These are phyloP conservation scores for Mugil cephalus DNA, from an alignment of 2,113 vertebrate genomes.

Conservation along the genomic window DNA sequence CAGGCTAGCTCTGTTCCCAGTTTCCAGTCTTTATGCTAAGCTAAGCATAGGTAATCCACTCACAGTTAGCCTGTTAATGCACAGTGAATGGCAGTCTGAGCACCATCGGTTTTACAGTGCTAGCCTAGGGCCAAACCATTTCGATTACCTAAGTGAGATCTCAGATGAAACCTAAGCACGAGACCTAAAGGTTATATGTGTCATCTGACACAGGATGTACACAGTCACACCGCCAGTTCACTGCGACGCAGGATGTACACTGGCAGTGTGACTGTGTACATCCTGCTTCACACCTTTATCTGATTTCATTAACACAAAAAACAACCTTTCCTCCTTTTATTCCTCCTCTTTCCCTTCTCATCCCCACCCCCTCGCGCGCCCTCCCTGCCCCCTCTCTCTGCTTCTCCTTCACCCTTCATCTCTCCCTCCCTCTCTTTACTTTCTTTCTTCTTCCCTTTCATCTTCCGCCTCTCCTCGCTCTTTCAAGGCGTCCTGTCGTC, in stretches of 20 bases:
- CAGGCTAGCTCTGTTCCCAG: no score
- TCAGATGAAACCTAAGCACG: not conserved
- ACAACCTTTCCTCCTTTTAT: slow-evolving; percentile 43
- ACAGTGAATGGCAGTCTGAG: not conserved
- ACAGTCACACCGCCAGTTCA: slow-evolving; percentile 6
- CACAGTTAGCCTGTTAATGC: not conserved
- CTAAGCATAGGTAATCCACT: not conserved
- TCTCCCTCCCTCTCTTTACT: slow-evolving; percentile 30
- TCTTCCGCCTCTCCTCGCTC: slow-evolving; percentile 67
- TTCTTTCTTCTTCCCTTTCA: slow-evolving; percentile 68
- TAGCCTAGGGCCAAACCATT: no score
- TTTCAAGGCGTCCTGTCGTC: slow-evolving; percentile 67
- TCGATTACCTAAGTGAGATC: no score
- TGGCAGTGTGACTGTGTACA: slow-evolving; percentile 15
- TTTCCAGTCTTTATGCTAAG: not conserved
- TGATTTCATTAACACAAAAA: slow-evolving; percentile 58
- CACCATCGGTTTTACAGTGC: no score
- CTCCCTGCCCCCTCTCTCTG: not conserved
- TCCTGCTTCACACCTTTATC: slow-evolving; percentile 39
- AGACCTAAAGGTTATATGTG: slow-evolving; percentile 34
- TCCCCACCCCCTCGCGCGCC: slow-evolving; percentile 12
- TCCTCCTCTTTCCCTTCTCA: slow-evolving; percentile 12
- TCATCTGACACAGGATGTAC: not conserved
- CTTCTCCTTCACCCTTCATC: slow-evolving; percentile 12
- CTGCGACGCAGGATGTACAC: no score